Base-by-base conservation (phyloP, 2,888 invertebrate species). In the Odontocolon sp. region DNA sequence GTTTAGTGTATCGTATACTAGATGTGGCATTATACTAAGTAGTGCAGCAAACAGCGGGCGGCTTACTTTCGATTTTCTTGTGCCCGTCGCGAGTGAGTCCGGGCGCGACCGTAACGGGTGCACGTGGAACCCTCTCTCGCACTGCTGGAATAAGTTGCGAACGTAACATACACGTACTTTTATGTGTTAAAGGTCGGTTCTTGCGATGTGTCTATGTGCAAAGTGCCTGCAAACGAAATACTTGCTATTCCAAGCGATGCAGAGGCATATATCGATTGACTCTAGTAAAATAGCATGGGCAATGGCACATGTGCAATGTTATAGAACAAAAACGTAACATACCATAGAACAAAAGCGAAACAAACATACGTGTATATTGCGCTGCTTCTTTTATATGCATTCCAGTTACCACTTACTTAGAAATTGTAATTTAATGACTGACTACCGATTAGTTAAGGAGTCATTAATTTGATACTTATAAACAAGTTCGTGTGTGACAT, bases 31-130 rank as follows among this genome's bases (percentile, higher is more conserved):
- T 85, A 84, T 85, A 84, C 85, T 79, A 83, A 72, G 76, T 67
- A 72, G 72, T 57, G 72, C 76, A 57, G 31, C 31, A 31, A 8
- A 45, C 76, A 78, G 67, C 80, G 80, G 82, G 81, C 82, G 86
- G 83, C 84, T 83, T 86, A 87, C 86, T 86, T 86, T 87, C 86
- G 84, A 87, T 87, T 87, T 87, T 85, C 86, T 85, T 83, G 82
- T 80, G 79, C 79, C 78, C 57, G 66, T 72, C 26, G 45, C 40
- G 52, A 66, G 75, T 47, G 59, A 63, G 71, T 64, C 63, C 50
- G 63, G 72, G 63, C 72, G 77, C 63, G 68, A 68, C 72, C 72
- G 77, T 77, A 77, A 77, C 77, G 64, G 77, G 77, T 50, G 54
- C 42, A n/a, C 67, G 61, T 47, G n/a, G n/a, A n/a, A n/a, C n/a